phyloP scores from a whole-genome alignment of 1,140 invertebrate genomes.

The Bombus fervidus region DNA sequence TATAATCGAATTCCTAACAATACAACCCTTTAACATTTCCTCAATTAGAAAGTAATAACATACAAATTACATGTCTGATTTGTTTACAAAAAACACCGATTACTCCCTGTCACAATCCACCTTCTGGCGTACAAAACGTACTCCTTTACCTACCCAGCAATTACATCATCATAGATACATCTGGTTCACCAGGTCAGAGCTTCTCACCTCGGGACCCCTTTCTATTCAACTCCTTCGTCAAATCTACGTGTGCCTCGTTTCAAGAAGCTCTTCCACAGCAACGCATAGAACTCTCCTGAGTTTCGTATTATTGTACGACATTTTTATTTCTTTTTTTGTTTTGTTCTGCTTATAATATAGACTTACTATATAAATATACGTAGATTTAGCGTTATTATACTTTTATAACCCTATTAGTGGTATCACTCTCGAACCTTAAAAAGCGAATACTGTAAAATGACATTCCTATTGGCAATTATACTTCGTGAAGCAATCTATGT shows the following conservation, averaged over 20 bases:
- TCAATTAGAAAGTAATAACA: not conserved
- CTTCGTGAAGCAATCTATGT: too few relatives aligned
- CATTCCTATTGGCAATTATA: too few relatives aligned
- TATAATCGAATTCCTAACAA: not conserved
- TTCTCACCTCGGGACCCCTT: not conserved
- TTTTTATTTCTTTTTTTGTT: not conserved
- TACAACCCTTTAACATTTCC: too few relatives aligned
- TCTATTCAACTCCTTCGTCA: not conserved
- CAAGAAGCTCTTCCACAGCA: not conserved
- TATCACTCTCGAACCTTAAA: too few relatives aligned
- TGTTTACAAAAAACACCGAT: not conserved
- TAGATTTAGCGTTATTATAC: too few relatives aligned
- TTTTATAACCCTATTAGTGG: too few relatives aligned
- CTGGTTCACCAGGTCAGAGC: constrained; percentile 18
- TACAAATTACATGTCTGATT: not conserved
- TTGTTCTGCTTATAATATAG: too few relatives aligned
- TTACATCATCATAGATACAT: not conserved
- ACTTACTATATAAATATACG: too few relatives aligned
- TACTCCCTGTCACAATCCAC: not conserved
- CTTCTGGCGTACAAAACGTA: not conserved
- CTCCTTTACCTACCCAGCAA: not conserved
- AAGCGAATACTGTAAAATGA: not conserved
- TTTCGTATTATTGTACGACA: not conserved
- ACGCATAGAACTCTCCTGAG: not conserved
- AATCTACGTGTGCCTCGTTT: not conserved